Evolutionary conservation across 2,888 invertebrate species (phyloP).

Genomic region (Achlya flavicornis): DNA sequence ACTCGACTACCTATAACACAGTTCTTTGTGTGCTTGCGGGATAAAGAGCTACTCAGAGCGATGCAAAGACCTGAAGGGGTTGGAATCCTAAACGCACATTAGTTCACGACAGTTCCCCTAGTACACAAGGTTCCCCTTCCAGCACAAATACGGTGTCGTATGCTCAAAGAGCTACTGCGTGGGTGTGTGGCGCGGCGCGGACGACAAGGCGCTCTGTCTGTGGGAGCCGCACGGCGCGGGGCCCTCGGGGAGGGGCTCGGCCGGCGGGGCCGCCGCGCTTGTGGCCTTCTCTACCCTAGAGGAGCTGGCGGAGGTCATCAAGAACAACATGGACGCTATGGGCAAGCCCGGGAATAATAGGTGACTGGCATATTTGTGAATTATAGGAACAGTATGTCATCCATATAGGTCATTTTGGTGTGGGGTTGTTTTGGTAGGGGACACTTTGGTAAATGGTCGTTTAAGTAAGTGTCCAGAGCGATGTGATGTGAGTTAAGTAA

Average conservation of each 20-base stretch:
- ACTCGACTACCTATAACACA: no score
- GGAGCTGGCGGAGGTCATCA: constrained; percentile 57
- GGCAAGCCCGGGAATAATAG: constrained; percentile 58
- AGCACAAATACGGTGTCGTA: constrained; percentile 66
- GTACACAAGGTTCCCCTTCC: no score
- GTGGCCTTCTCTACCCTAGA: constrained; percentile 54
- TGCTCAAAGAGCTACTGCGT: constrained; percentile 74
- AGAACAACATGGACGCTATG: constrained; percentile 52
- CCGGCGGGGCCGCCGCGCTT: constrained; percentile 60
- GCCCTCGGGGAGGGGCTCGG: constrained; percentile 54
- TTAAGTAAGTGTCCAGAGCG: no score
- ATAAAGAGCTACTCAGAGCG: no score
- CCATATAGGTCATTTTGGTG: no score
- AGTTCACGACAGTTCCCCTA: no score
- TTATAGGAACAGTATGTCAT: no score
- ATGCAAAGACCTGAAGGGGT: no score
- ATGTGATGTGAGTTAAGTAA: no score
- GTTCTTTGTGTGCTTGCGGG: no score
- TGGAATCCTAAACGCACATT: no score
- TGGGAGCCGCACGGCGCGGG: constrained; percentile 73
- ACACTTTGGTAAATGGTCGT: not conserved
- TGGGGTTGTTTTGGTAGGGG: not conserved
- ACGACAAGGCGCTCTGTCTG: constrained; percentile 52
- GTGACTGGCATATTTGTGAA: no score
- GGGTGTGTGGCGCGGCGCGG: constrained; percentile 57